These are phyloP conservation scores for Argyresthia goedartella DNA, from an alignment of 2,888 invertebrate species.

Conservation along the genomic window DNA sequence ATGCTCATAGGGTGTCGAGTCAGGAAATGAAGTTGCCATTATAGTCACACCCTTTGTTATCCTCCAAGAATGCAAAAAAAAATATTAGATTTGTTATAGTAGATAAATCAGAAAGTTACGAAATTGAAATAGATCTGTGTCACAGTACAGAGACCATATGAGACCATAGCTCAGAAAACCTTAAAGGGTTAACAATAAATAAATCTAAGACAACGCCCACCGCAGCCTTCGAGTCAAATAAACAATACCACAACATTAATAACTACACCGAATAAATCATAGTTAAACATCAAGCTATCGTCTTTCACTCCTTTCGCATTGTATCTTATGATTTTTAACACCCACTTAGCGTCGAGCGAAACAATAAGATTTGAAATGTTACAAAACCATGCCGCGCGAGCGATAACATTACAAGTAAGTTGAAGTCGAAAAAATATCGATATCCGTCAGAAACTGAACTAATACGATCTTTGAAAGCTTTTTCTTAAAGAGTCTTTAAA, in stretches of 20 bases:
- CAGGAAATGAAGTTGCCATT: constrained; percentile 10
- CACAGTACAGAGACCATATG: too few relatives aligned
- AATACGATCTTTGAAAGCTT: background rate
- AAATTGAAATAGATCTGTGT: too few relatives aligned
- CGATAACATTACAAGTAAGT: background rate
- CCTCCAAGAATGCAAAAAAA: too few relatives aligned
- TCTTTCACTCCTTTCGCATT: constrained; percentile 54
- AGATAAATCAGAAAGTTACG: too few relatives aligned
- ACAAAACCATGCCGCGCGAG: background rate
- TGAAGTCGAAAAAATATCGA: background rate
- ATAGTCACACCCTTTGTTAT: background rate
- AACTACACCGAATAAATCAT: constrained; percentile 63
- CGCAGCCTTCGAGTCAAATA: constrained; percentile 26
- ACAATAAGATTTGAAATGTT: constrained; percentile 30
- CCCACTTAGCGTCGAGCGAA: constrained; percentile 51
- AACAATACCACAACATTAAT: constrained; percentile 54
- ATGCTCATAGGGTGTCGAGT: constrained; percentile 22
- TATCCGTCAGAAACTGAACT: background rate
- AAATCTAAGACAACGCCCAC: constrained; percentile 60
- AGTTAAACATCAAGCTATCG: constrained; percentile 45
- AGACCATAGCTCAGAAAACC: background rate
- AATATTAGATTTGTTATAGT: too few relatives aligned
- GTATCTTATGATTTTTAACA: constrained; percentile 64
- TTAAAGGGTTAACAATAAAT: constrained; percentile 16
- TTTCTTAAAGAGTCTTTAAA: background rate